These are phyloP conservation scores for Lepidochrysops patricia DNA, from an alignment of 2,888 invertebrate species.

Conservation along the genomic window DNA sequence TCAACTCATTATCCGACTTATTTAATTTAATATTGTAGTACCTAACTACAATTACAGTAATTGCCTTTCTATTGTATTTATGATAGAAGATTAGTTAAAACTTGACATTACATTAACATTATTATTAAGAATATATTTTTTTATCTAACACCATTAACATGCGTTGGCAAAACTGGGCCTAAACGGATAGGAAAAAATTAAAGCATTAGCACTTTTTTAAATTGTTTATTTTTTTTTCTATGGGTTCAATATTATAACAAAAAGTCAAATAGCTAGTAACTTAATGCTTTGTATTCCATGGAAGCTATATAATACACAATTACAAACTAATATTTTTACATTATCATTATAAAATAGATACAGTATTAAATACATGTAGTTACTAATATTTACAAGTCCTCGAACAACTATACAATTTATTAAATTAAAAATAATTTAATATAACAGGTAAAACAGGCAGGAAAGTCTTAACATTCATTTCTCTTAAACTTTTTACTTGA, in stretches of 20 bases:
- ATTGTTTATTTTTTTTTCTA: conserved; percentile 11
- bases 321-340: conserved; percentile 53
- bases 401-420: conserved; percentile 59
- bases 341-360: conserved; percentile 64
- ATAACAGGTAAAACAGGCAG: conserved; percentile 49
- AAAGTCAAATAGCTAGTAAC: conserved; percentile 28
- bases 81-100: too few relatives aligned
- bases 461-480: conserved; percentile 60
- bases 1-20: too few relatives aligned
- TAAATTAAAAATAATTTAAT: conserved; percentile 67
- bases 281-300: conserved; percentile 48
- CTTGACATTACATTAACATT: too few relatives aligned
- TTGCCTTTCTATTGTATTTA: too few relatives aligned
- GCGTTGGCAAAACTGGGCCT: background rate
- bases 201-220: conserved; percentile 14
- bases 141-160: background rate
- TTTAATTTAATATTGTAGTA: too few relatives aligned
- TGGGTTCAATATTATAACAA: conserved; percentile 13
- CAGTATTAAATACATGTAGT: conserved; percentile 67
- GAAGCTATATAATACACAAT: conserved; percentile 64
- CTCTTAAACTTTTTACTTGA: conserved; percentile 65
- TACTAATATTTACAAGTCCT: conserved; percentile 68
- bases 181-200: background rate
- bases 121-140: too few relatives aligned
- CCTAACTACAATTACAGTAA: too few relatives aligned